Base-by-base conservation (phyloP, 2,888 invertebrate genomes). In the Cylloceria caligata region DNA sequence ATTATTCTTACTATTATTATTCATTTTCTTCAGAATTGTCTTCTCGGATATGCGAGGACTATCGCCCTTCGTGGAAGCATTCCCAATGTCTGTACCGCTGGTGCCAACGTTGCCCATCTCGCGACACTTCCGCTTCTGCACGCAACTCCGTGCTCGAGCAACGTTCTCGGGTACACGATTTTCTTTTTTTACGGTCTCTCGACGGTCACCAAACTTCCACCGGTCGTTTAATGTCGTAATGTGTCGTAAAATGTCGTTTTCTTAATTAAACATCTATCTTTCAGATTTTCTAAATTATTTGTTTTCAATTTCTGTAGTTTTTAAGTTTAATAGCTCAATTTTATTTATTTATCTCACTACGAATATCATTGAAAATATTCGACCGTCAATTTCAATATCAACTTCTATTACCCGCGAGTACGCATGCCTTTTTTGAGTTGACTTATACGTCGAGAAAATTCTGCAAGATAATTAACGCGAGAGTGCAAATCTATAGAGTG, bases 31-130 rank as follows among this genome's bases (percentile, higher is more conserved):
- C 78, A 91, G 90, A 88, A 86, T 68, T 91, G 91, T 80, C 86
- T 90, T 45, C 83, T 90, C 84, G 89, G 88, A 34, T 90, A 89
- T 55, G 88, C 88, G 19, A 89, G 88, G 80, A 86, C 89, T 71
- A 87, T 90, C 73, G 88, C 89, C 39, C 86, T 91, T 27, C 89
- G 89, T 78, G 90, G 90, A 84, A 91, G 89, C 83, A 85, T 91
- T 67, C 88, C 90, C 21, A 91, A 91, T 82, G 69, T 84, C 55
- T 84, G 85, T 39, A 62, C 82, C 19, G 77, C 85, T 27, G 78
- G 80, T 13, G 77, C 83, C 9, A 86, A 86, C 55, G 71, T 84
- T 11, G 71, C 86, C 19, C 85, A 86, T 47, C 68, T 85, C 39
- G 49, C 81, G 13, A 62, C 67, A 24, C 62, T 84, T 30, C 82